phyloP scores from a whole-genome alignment of 2,797 vertebrate species.

The Poeciliopsis presidionis region DNA sequence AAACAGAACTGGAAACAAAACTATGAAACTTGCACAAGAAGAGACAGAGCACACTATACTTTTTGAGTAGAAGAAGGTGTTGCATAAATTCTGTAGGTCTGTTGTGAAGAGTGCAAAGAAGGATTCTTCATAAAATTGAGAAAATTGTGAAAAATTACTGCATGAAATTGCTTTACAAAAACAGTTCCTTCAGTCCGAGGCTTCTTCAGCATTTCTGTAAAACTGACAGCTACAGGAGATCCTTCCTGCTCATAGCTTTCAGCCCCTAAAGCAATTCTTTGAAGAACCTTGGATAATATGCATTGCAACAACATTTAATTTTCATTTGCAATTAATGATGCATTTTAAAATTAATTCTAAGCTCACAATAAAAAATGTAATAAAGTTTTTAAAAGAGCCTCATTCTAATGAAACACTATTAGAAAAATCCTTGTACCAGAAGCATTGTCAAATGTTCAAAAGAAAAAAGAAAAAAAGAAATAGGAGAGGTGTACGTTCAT shows the following conservation, averaged over 20 bases:
- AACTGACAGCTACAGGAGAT: background rate
- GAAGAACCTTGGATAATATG: background rate
- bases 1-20: background rate
- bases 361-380: background rate
- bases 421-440: constrained; percentile 65
- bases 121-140: background rate
- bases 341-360: constrained; percentile 11
- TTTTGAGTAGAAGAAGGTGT: background rate
- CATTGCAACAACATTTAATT: background rate
- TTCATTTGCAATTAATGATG: background rate
- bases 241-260: background rate
- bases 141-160: background rate
- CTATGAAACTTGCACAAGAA: background rate
- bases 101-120: background rate
- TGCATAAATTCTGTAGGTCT: background rate
- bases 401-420: constrained; percentile 8
- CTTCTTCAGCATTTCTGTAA: background rate
- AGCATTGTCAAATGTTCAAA: constrained; percentile 48
- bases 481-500: constrained; percentile 67
- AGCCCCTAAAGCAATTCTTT: background rate
- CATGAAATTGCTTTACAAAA: background rate
- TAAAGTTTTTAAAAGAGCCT: background rate
- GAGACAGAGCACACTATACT: background rate
- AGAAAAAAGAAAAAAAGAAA: constrained; percentile 64
- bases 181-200: background rate